Conservation (phyloP, 2,113 vertebrate genomes). For the Percopsis transmontana region DNA sequence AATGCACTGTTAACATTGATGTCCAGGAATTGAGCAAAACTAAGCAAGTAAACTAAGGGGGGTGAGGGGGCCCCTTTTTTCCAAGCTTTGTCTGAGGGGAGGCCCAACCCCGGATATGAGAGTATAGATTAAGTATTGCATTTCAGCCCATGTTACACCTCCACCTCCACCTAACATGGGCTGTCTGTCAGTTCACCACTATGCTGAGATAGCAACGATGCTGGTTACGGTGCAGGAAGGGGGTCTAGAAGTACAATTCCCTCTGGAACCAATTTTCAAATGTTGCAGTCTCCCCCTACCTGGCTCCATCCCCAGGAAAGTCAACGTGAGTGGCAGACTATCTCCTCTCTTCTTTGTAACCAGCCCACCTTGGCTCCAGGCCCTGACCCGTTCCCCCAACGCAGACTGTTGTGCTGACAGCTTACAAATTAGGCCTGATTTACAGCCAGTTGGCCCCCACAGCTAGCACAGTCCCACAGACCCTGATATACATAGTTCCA, state of each 20-base stretch:
- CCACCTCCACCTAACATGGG: conserved; percentile 62
- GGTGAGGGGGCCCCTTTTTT: no score
- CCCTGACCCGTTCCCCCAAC: conserved; percentile 66
- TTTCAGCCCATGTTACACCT: conserved; percentile 53
- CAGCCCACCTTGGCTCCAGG: conserved; percentile 69
- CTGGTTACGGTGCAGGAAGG: conserved; percentile 61
- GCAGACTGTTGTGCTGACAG: conserved; percentile 81
- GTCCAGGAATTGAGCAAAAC: no score
- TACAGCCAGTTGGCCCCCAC: conserved; percentile 75
- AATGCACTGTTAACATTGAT: neutral
- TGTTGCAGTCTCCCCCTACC: conserved; percentile 65
- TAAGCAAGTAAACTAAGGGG: no score
- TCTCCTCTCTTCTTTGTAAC: conserved; percentile 67
- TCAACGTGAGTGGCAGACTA: conserved; percentile 74
- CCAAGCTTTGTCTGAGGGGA: no score
- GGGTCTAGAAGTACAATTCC: conserved; percentile 67
- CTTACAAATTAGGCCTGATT: conserved; percentile 83
- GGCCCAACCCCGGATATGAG: no score
- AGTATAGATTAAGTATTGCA: conserved; percentile 29
- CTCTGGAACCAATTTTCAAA: conserved; percentile 80
- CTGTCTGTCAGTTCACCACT: conserved; percentile 43
- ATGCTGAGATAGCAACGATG: conserved; percentile 49
- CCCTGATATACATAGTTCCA: conserved; percentile 72
- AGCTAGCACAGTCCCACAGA: conserved; percentile 70
- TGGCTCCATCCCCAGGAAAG: conserved; percentile 68